phyloP scores from a whole-genome alignment of 2,797 vertebrate species.

The Florisuga fusca region DNA sequence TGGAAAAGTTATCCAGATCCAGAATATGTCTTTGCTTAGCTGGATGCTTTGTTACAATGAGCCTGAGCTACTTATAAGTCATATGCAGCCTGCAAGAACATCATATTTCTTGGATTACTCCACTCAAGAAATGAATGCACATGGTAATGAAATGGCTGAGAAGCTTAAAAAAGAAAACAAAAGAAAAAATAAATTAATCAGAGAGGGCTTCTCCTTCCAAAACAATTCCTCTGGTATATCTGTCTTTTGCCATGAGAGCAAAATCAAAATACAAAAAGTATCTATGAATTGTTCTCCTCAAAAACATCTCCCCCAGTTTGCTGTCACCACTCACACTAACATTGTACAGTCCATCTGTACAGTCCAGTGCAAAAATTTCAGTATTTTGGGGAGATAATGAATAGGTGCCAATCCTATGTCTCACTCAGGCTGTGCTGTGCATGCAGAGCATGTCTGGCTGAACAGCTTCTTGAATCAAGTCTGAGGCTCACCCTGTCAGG shows the following conservation, averaged over 20 bases:
- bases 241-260: neutral
- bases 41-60: neutral
- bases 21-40: neutral
- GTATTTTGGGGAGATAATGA: neutral
- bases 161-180: neutral
- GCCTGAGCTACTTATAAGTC: neutral
- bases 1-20: neutral
- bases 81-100: neutral
- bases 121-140: neutral
- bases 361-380: neutral
- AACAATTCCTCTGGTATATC: neutral
- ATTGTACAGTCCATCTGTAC: neutral
- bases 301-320: neutral
- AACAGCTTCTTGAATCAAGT: neutral
- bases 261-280: neutral
- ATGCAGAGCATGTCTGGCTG: fast-evolving
- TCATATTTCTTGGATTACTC: neutral
- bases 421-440: neutral
- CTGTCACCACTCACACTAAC: neutral
- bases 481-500: neutral
- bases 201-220: neutral
- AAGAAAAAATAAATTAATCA: neutral
- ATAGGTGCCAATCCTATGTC: neutral
- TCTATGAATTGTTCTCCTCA: neutral
- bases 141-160: neutral